These are phyloP conservation scores for Lagria hirta DNA, from an alignment of 2,888 invertebrate species.

Conservation along the genomic window DNA sequence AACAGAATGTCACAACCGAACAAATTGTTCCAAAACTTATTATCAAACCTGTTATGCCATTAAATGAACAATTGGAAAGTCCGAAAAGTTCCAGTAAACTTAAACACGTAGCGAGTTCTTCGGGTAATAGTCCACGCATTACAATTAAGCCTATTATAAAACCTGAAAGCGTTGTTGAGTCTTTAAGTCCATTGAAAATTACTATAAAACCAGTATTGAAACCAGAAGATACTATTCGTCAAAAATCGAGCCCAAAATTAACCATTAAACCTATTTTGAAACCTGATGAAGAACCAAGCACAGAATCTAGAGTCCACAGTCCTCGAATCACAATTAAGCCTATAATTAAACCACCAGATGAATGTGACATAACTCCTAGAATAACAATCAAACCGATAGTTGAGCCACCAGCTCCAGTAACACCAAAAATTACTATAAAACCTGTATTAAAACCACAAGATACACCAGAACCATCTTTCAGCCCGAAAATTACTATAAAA, in stretches of 20 bases:
- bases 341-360: constrained; percentile 35
- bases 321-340: constrained; percentile 62
- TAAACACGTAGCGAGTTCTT: constrained; percentile 33
- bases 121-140: constrained; percentile 49
- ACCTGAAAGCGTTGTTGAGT: constrained; percentile 34
- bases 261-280: constrained; percentile 57
- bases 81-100: constrained; percentile 54
- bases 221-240: constrained; percentile 35
- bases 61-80: constrained; percentile 47
- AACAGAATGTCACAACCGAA: constrained; percentile 27
- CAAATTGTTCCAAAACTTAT: constrained; percentile 46
- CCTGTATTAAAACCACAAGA: constrained; percentile 57
- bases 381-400: constrained; percentile 59
- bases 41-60: constrained; percentile 42
- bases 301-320: constrained; percentile 32
- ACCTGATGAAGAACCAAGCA: constrained; percentile 38
- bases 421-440: constrained; percentile 57
- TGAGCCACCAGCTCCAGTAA: constrained; percentile 47
- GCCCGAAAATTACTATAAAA: constrained; percentile 52
- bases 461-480: constrained; percentile 36
- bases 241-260: constrained; percentile 41
- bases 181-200: constrained; percentile 47
- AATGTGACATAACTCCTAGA: constrained; percentile 47
- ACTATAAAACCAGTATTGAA: constrained; percentile 53
- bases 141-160: constrained; percentile 54